phyloP scores from a whole-genome alignment of 2,888 invertebrate genomes.

The Dasypogon diadema region DNA sequence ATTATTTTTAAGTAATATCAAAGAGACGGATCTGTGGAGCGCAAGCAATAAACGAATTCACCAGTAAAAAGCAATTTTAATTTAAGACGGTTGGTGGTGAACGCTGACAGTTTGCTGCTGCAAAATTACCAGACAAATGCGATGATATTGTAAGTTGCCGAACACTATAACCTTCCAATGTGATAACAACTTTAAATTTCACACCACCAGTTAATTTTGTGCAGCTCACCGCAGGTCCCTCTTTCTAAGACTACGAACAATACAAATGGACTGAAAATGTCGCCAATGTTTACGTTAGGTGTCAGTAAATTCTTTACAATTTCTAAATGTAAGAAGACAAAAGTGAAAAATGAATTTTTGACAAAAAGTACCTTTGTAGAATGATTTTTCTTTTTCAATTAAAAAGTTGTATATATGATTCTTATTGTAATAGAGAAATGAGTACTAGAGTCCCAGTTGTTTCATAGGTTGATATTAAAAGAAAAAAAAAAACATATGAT shows the following conservation, averaged over 20 bases:
- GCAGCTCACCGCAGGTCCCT: constrained; percentile 1
- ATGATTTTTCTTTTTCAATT: constrained; percentile 15
- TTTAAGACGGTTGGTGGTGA: not conserved
- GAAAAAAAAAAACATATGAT: not conserved
- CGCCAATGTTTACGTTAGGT: not conserved
- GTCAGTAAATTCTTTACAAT: not conserved
- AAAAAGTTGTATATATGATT: constrained; percentile 22
- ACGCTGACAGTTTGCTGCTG: not conserved
- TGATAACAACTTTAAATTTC: too few species aligned
- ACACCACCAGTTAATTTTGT: too few species aligned
- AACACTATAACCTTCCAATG: not conserved
- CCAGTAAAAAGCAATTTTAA: not conserved
- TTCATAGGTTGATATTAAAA: constrained; percentile 1
- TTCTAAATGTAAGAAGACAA: not conserved
- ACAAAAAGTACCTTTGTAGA: constrained; percentile 16
- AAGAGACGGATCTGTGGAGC: not conserved
- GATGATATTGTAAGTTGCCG: too few species aligned
- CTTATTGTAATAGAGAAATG: not conserved
- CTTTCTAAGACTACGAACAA: not conserved
- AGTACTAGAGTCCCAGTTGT: constrained; percentile 11
- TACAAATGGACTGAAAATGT: constrained; percentile 23
- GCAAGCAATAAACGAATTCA: not conserved
- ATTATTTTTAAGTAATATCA: not conserved
- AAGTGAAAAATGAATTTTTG: not conserved
- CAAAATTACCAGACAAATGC: not conserved